Evolutionary conservation across 1,140 invertebrate species (phyloP).

Genomic region (Drosophila arizonae): DNA sequence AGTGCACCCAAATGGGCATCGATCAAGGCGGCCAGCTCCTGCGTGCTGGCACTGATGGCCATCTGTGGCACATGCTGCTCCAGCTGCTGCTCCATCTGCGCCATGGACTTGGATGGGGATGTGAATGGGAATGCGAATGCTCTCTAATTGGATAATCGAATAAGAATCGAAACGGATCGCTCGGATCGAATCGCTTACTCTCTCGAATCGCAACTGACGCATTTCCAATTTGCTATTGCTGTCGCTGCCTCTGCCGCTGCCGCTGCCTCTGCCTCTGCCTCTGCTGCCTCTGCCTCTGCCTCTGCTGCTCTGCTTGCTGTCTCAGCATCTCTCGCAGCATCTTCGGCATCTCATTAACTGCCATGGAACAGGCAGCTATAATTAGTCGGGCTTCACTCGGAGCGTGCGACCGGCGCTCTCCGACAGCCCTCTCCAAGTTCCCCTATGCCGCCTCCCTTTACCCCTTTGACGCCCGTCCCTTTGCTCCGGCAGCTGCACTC

Average conservation of each 20-base stretch:
- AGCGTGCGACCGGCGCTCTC: neutral
- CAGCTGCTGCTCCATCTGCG: conserved; percentile 20
- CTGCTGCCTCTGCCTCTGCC: neutral
- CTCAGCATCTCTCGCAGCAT: conserved; percentile 1
- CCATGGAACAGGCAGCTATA: conserved; percentile 1
- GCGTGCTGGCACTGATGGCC: conserved; percentile 59
- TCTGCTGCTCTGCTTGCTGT: neutral
- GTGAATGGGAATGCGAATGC: neutral
- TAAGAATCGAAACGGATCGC: neutral
- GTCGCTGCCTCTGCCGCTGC: conserved; percentile 4
- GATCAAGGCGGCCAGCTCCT: conserved; percentile 67
- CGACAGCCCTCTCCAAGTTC: conserved; percentile 1
- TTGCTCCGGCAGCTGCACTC: neutral
- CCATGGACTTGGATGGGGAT: conserved; percentile 11
- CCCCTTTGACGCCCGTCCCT: too few species aligned
- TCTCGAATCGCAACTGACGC: conserved; percentile 51
- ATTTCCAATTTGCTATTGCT: conserved; percentile 14
- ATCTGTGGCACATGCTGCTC: conserved; percentile 43
- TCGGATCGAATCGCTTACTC: conserved; percentile 14
- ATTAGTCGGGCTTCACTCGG: conserved; percentile 3
- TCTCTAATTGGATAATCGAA: neutral
- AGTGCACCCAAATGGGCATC: conserved; percentile 67
- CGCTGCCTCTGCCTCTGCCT: neutral
- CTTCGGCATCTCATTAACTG: neutral
- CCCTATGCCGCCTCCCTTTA: neutral